Percentiles rank a stretch among this genome's conserved stretches.
phyloP scores from a whole-genome alignment of 2,797 vertebrate genomes.

The Sternotherus odoratus region DNA sequence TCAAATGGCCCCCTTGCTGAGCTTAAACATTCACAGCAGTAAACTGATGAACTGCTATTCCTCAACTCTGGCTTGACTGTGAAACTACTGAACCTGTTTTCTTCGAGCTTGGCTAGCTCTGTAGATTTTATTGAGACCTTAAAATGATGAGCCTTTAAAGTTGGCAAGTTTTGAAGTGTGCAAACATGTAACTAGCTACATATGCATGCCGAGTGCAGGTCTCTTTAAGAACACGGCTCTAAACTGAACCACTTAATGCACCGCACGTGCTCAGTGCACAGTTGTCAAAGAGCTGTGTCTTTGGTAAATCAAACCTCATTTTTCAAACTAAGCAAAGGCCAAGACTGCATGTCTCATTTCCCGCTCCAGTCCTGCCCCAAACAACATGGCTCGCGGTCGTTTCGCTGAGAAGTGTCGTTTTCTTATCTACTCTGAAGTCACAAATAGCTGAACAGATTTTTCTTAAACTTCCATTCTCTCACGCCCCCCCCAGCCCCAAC shows the following conservation, averaged over 20 bases:
- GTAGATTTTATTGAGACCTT: neutral
- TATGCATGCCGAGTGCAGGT: neutral
- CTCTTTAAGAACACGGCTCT: neutral
- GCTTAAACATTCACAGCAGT: conserved; percentile 5
- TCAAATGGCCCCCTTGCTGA: conserved; percentile 15
- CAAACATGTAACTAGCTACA: neutral
- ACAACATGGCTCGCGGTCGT: rapidly evolving
- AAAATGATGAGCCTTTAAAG: neutral
- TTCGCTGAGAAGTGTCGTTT: neutral
- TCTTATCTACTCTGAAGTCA: neutral
- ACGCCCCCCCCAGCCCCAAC: neutral
- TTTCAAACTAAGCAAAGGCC: neutral
- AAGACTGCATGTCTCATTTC: neutral
- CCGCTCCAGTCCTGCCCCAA: neutral
- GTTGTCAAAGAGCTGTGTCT: neutral
- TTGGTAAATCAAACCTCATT: neutral
- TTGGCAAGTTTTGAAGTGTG: neutral
- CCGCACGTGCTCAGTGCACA: rapidly evolving
- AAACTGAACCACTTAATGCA: neutral
- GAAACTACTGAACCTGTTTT: neutral
- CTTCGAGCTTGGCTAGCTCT: neutral
- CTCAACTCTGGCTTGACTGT: neutral
- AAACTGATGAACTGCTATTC: conserved; percentile 19
- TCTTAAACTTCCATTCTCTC: neutral
- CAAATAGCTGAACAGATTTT: neutral